Conservation (phyloP, 1,140 invertebrate genomes). For the Phocides pigmalion region DNA sequence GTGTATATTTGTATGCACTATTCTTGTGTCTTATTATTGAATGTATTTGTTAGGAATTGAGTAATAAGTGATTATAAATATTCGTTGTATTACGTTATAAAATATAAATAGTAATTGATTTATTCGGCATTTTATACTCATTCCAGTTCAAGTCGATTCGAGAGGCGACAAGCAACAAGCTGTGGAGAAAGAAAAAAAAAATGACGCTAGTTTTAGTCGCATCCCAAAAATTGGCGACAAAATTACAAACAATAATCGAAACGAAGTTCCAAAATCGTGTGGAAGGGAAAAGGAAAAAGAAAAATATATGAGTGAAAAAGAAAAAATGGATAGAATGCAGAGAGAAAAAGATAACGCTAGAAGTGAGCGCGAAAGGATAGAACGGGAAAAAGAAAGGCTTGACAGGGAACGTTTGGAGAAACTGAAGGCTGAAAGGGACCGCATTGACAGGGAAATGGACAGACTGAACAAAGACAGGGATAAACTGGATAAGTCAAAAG, state of each 20-base stretch:
- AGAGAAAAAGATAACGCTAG: slow-evolving; percentile 55
- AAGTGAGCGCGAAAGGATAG: slow-evolving; percentile 54
- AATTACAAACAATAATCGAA: slow-evolving; percentile 47
- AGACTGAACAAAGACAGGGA: slow-evolving; percentile 66
- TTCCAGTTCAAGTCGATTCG: slow-evolving; percentile 47
- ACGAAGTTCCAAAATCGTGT: slow-evolving; percentile 46
- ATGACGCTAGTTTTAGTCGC: slow-evolving; percentile 61
- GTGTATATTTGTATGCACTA: too few relatives aligned
- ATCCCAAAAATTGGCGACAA: slow-evolving; percentile 83
- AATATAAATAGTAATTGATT: too few relatives aligned
- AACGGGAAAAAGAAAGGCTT: slow-evolving; percentile 53
- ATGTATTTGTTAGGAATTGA: too few relatives aligned
- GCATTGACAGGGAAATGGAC: slow-evolving; percentile 72
- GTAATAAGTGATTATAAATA: too few relatives aligned
- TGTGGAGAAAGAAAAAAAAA: slow-evolving; percentile 59
- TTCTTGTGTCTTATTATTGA: background rate
- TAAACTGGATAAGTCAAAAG: slow-evolving; percentile 69
- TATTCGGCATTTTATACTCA: background rate
- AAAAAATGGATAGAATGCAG: slow-evolving; percentile 50
- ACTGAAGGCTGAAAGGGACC: slow-evolving; percentile 70
- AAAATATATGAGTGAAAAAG: slow-evolving; percentile 35
- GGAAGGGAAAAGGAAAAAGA: slow-evolving; percentile 54
- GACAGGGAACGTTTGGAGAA: slow-evolving; percentile 68
- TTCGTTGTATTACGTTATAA: too few relatives aligned
- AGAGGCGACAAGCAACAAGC: slow-evolving; percentile 51